Base-by-base conservation (phyloP, 2,888 invertebrate genomes). In the Philaethria dido region DNA sequence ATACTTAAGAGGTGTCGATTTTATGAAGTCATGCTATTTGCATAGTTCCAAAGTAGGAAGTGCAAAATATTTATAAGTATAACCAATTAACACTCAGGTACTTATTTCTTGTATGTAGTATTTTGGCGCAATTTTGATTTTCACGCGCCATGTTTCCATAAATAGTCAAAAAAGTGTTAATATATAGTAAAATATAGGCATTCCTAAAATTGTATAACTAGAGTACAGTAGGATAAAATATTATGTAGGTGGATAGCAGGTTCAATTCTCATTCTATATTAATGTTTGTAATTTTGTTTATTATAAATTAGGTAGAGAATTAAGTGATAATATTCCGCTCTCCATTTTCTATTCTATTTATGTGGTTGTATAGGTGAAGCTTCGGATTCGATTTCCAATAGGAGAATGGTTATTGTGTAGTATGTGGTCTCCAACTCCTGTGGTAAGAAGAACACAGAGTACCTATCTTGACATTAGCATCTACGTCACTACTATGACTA, bases 21-120 rank as follows among this genome's bases (percentile, higher is more conserved):
- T 22, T 25, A 50, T 50, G 50, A 25, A 22, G n/a, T 48, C 48
- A 47, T 47, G n/a, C n/a, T n/a, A n/a, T n/a, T n/a, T n/a, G n/a
- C 20, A 2, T 4, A 47, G 33, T 20, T 22, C 14, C 2, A 22
- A 22, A 47, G 22, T 14, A 14, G 47, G 14, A 6, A n/a, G 14
- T 18, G 4, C 18, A 1, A 48, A 2, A 22, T 14, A 48, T 22
- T 13, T 22, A 8, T 25, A 22, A 13, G 13, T 14, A 22, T 6
- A 25, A n/a, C 2, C 3, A 50, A 50, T 50, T 25, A 50, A 16
- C 44, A 44, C 44, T 6, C 16, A 8, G 8, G 3, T 16, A n/a
- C 13, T 13, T 39, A 16, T 44, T 16, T 16, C 16, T 39, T 13
- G 39, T 39, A 39, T 33, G 8, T 33, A 42, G n/a, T n/a, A 6